These are phyloP conservation scores for Cinara cedri DNA, from an alignment of 2,888 invertebrate species.

Conservation along the genomic window DNA sequence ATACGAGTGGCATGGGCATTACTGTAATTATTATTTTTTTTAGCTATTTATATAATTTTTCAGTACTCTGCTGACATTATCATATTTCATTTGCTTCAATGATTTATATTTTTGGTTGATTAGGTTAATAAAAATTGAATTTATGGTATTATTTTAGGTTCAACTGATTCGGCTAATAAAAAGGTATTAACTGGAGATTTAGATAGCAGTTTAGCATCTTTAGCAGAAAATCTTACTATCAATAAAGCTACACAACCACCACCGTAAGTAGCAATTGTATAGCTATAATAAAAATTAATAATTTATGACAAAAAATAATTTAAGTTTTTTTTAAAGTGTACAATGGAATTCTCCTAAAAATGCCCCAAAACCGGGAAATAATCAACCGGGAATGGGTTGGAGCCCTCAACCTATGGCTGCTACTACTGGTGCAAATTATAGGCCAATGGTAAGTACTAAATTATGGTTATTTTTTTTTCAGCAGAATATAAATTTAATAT, in stretches of 20 bases:
- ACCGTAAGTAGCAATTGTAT: constrained; percentile 69
- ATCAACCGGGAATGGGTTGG: constrained; percentile 70
- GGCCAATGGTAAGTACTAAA: constrained; percentile 72
- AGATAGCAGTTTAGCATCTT: constrained; percentile 89
- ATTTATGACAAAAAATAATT: no score
- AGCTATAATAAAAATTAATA: constrained; percentile 11
- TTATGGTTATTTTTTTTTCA: background rate
- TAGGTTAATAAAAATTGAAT: background rate
- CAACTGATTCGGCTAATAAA: constrained; percentile 62
- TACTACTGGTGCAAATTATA: constrained; percentile 84
- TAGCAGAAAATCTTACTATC: constrained; percentile 91
- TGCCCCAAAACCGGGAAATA: constrained; percentile 75
- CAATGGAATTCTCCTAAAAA: constrained; percentile 92
- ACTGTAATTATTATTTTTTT: constrained; percentile 30
- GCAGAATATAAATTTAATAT: background rate
- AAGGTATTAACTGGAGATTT: constrained; percentile 90
- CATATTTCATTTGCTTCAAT: constrained; percentile 28
- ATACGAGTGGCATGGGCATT: constrained; percentile 32
- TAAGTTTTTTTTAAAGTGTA: constrained; percentile 73
- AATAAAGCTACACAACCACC: constrained; percentile 75
- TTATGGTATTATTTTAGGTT: constrained; percentile 58
- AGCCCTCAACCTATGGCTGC: constrained; percentile 88
- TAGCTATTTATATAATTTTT: constrained; percentile 40
- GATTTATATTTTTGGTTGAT: background rate
- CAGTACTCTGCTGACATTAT: constrained; percentile 31